Base-by-base conservation (phyloP, 23 tunicate genomes). In the Styela clava region DNA sequence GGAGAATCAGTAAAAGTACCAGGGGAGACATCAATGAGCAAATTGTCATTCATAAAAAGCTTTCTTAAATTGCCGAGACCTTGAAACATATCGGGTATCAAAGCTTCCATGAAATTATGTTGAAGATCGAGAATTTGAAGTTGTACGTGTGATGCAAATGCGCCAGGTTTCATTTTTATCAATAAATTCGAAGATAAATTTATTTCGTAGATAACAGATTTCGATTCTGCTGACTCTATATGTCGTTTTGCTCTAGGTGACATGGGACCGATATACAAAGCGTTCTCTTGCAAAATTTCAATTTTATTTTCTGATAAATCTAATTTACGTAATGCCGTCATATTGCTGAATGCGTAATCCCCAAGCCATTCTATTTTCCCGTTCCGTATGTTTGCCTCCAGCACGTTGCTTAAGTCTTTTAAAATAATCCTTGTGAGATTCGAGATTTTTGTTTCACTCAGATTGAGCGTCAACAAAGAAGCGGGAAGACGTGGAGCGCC, bases 291-390 rank as follows among this genome's bases (percentile, higher is more conserved):
- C 3, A 84, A 9, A 24, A 20, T 35, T 16, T 63, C 33, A 3
- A 84, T 25, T 27, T 52, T 68, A 56, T 85, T 85, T 12, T 63
- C 34, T 21, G 88, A 85, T 26, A 85, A 31, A 76, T 85, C 72
- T 19, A 85, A 69, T 26, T 23, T 12, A 12, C 69, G 69, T 35
- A 85, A 77, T 35, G 64, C 44, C 2, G 21, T 31, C 64, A 79
- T 22, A 32, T 78, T 79, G 1, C 5, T 24, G 35, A 85, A 51
- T 16, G 77, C 68, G 21, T 64, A 22, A 44, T 78, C 83, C 24
- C 68, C 69, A 29, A 85, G 18, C 37, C 1, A 27, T 68, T 67
- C 64, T 44, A 85, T 65, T 64, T 67, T 18, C 26, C 86, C 86
- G 52, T 61, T 34, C 18, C 37, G 72, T 12, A 62, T 52, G 56